A percentile compares a stretch with the other conserved stretches of the same genome.
Evolutionary conservation across 1,140 invertebrate genomes (phyloP).

Genomic region (Euwallacea similis): DNA sequence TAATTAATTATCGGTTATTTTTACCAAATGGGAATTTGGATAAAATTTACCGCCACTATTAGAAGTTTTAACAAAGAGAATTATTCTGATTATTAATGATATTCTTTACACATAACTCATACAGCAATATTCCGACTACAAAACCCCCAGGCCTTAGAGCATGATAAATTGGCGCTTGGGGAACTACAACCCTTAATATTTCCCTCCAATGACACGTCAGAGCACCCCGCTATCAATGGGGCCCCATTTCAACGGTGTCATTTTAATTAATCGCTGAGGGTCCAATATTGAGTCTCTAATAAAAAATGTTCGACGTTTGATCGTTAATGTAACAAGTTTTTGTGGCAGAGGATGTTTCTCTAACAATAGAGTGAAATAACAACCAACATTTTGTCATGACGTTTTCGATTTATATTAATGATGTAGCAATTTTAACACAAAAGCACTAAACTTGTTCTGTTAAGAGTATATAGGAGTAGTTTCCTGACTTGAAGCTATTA

Average conservation of each 20-base stretch:
- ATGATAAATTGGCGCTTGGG: conserved; percentile 23
- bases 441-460: too few species aligned
- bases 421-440: neutral
- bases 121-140: conserved; percentile 17
- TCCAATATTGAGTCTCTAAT: conserved; percentile 23
- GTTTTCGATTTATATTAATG: neutral
- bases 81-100: conserved; percentile 5
- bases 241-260: conserved; percentile 13
- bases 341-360: conserved; percentile 6
- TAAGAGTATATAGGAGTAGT: too few species aligned
- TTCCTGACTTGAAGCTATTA: too few species aligned
- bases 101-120: conserved; percentile 19
- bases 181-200: conserved; percentile 24
- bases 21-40: too few species aligned
- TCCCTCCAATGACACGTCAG: conserved; percentile 16
- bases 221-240: conserved; percentile 17
- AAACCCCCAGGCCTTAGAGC: conserved; percentile 5
- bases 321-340: conserved; percentile 13
- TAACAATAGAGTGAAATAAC: conserved; percentile 4
- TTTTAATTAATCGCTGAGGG: conserved; percentile 27
- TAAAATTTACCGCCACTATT: too few species aligned
- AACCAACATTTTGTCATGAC: neutral
- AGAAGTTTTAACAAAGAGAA: too few species aligned
- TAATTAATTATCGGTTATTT: too few species aligned
- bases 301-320: conserved; percentile 26